Base-by-base conservation (phyloP, 37 sponge, comb jelly and placozoan species). In the Amphimedon queenslandica region DNA sequence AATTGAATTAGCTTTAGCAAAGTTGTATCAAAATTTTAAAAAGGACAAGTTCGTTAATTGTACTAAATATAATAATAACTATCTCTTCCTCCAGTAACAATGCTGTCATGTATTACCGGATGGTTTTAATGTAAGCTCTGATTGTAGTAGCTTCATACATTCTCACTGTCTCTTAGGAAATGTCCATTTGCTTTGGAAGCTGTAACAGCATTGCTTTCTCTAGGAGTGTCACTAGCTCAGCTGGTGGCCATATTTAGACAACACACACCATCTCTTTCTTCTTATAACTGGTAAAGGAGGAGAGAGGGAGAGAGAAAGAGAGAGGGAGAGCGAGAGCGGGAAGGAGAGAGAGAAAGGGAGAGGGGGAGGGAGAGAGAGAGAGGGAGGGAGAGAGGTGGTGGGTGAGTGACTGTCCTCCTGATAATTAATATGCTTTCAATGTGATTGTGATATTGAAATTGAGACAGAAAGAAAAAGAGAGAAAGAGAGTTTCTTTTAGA, bases 111-210 rank as follows among this genome's bases (percentile, higher is more conserved):
- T 80, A 72, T 55, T 80, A 80, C 73, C 71, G 41, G 13, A 58
- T 71, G 66, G 80, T 55, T 0, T 64, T 80, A 55, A 63, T 69
- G 80, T 80, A 30, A 32, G 24, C 27, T 47, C 13, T 8, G 13
- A 47, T 47, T 47, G 53, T 47, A 18, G 13, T 47, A 47, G 8
- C 53, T 47, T 47, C 13, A 13, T 47, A 8, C 13, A 47, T 47
- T 47, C 13, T 13, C 53, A 47, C 53, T 47, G 13, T 8, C 53
- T 47, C 53, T 24, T 42, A 79, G 80, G 38, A 30, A 36, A 34
- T 58, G 24, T 13, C 80, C 80, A 0, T 57, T 69, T 25, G 80
- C 80, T 20, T 10, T 69, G 42, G 80, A 79, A 70, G 80, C 80
- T 4, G 56, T 70, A 16, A 29, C 25, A 28, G 80, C 69, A 18